Percentiles rank a stretch among this genome's conserved stretches.
phyloP scores from a whole-genome alignment of 1,140 invertebrate species.

The Notospermus geniculatus region DNA sequence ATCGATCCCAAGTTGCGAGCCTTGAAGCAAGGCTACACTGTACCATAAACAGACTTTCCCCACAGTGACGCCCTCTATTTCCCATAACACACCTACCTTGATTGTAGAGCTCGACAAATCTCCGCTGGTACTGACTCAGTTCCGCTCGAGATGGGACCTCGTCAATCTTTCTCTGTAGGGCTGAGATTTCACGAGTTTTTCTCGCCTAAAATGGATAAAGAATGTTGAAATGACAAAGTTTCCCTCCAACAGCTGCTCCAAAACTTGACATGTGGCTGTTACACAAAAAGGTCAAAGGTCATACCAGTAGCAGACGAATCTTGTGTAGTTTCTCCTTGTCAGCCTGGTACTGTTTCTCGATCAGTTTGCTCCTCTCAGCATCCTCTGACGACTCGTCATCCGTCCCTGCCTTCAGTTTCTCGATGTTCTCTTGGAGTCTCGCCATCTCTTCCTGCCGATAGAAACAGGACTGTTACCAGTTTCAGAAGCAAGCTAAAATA shows the following conservation, averaged over 20 bases:
- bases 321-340: slow-evolving; percentile 59
- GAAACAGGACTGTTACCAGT: slow-evolving; percentile 11
- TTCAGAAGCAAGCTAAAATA: not conserved
- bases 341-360: slow-evolving; percentile 54
- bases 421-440: slow-evolving; percentile 52
- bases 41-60: too few species aligned
- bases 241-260: not conserved
- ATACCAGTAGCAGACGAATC: slow-evolving; percentile 55
- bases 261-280: not conserved
- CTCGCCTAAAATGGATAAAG: slow-evolving; percentile 62
- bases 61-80: too few species aligned
- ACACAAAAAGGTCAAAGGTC: too few species aligned
- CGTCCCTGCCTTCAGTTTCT: slow-evolving; percentile 47
- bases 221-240: not conserved
- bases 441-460: slow-evolving; percentile 49
- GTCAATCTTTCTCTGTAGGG: slow-evolving; percentile 77
- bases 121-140: slow-evolving; percentile 88
- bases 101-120: slow-evolving; percentile 95
- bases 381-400: slow-evolving; percentile 48
- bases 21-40: too few species aligned
- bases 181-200: slow-evolving; percentile 77
- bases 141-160: slow-evolving; percentile 89
- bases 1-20: too few species aligned
- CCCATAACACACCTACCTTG: slow-evolving; percentile 59
- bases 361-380: slow-evolving; percentile 44